Base-by-base conservation (phyloP, 2,797 vertebrate genomes). In the Parambassis ranga region DNA sequence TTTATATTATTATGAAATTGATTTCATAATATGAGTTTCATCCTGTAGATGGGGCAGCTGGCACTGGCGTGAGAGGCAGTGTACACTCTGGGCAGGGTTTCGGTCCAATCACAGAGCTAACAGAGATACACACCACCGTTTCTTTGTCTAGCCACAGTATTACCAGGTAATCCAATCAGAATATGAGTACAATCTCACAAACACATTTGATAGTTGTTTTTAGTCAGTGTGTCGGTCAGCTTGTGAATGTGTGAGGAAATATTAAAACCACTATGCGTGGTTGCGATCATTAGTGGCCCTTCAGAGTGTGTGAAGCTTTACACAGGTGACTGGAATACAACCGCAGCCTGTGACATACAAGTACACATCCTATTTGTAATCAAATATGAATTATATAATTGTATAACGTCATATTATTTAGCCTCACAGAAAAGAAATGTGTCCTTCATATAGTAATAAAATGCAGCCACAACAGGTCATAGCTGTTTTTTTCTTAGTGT, bases 401-500 rank as follows among this genome's bases (percentile, higher is more conserved):
- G 28, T 16, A n/a, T 9, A 9, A 10, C 43, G 10, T 31, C 10
- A 69, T 48, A 10, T 37, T 15, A 50, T 50, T 20, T 14, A 38
- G 9, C 19, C n/a, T 27, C 16, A 19, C 27, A 20, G 43, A 27
- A 5, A 30, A 46, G 28, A 46, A 30, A 46, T 43, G 31, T 11
- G 0, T 20, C 16, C 16, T 46, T 28, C 33, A 36, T 33, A 9
- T 1, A 7, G 33, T 18, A 36, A 36, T 36, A 9, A 13, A 53
- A 56, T 1, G n/a, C 18, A 36, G 10, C 7, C 24, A 49, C 3
- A 19, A 38, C 6, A 48, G 30, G n/a, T 49, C 56, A 23, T 1
- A 14, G 7, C 27, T 44, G 43, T 81, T 77, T 55, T 52, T 75
- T 74, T 57, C 63, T 79, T 71, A 46, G 50, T 77, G 59, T 89